Base-by-base conservation (phyloP, 2,113 vertebrate genomes). In the Dolichotis patagonum region DNA sequence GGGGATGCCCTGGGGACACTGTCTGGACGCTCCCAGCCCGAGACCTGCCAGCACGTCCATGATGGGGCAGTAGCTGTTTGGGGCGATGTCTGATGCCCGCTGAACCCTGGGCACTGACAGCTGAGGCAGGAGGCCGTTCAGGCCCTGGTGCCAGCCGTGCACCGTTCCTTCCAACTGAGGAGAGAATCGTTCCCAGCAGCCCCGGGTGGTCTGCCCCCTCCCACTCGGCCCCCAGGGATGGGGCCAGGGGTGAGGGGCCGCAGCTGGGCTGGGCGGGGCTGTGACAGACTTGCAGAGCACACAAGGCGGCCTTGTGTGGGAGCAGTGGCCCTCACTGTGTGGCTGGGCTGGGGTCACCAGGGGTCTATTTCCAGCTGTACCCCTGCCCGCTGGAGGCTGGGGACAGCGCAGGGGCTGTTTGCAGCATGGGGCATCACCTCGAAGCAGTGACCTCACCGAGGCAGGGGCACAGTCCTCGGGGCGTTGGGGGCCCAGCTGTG, bases 301-400 rank as follows among this genome's bases (percentile, higher is more conserved):
- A 96, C 90, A 96, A 92, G 83, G 91, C 5, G 0, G 93, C 80
- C 71, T 95, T 96, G 96, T 97, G 32, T 46, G 60, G 80, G 7
- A 80, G 3, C 73, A 28, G 14, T 28, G n/a, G 52, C 49, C 62
- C 35, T 6, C 41, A 17, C 73, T 14, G 73, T 30, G 41, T 46
- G 41, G 73, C 17, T 20, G 35, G 4, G 32, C 22, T 38, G 30
- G 54, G 54, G 75, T 87, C 38, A n/a, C 91, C 5, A 1, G 0
- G 0, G 7, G 35, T 32, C 94, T 95, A 87, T 96, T 97, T 96
- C 89, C 5, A 82, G 93, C 93, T 71, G 56, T 17, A 4, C 94
- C 35, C 69, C 26, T 13, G 6, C 43, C 32, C 35, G 0, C 0
- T 63, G 7, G 62, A 10, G 6, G 1, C 17, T 9, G 19, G n/a